Percentiles rank a stretch among this genome's conserved stretches.
These are phyloP conservation scores for Agapetus fuscipes DNA, from an alignment of 2,888 invertebrate genomes.

Conservation along the genomic window DNA sequence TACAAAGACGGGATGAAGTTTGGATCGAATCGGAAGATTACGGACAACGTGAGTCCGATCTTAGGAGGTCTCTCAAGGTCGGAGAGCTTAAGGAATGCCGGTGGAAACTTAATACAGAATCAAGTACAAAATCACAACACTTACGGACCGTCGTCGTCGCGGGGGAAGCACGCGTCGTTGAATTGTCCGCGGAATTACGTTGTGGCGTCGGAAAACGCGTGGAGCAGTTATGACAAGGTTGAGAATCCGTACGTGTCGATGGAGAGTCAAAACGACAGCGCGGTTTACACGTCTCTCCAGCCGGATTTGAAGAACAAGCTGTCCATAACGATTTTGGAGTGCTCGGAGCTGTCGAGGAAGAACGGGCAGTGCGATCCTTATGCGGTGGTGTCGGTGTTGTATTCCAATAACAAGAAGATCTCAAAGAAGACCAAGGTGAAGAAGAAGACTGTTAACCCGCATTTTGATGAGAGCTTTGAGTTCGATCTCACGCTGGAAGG, in stretches of 20 bases:
- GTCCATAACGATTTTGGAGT: constrained; percentile 66
- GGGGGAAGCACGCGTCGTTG: constrained; percentile 3
- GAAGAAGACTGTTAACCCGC: constrained; percentile 85
- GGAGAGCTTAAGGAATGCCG: constrained; percentile 32
- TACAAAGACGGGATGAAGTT: constrained; percentile 27
- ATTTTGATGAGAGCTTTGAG: constrained; percentile 79
- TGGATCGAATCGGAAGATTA: constrained; percentile 37
- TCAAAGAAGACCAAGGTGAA: constrained; percentile 74
- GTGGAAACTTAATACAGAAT: no score
- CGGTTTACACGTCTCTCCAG: no score
- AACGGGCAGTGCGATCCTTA: constrained; percentile 89
- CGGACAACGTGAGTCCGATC: constrained; percentile 8
- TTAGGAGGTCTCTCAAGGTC: constrained; percentile 32
- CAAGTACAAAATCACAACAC: constrained; percentile 3
- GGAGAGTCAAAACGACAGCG: no score
- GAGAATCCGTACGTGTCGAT: neutral
- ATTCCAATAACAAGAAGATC: constrained; percentile 71
- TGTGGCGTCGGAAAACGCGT: constrained; percentile 38
- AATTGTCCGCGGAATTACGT: constrained; percentile 30
- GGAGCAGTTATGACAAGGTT: neutral
- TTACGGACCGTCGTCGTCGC: constrained; percentile 13
- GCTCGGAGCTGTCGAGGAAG: constrained; percentile 78
- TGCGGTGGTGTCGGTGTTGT: constrained; percentile 69
- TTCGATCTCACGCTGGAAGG: constrained; percentile 58
- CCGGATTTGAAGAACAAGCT: constrained; percentile 37